Evolutionary conservation across 2,113 vertebrate genomes (phyloP).

Genomic region (Takifugu bimaculatus): DNA sequence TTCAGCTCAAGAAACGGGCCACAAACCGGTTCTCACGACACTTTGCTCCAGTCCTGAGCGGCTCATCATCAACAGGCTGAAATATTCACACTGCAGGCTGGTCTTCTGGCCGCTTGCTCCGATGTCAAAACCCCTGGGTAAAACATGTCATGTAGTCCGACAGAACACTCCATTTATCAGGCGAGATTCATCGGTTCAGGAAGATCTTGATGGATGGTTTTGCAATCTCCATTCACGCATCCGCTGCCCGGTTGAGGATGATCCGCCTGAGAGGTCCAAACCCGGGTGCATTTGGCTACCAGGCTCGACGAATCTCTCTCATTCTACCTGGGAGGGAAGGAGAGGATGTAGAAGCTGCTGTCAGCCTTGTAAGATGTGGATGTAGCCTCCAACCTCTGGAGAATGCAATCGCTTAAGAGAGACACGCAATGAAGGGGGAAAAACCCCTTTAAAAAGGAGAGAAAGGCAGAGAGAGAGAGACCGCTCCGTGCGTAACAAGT

Average conservation of each 20-base stretch:
- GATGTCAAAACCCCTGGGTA: conserved; percentile 52
- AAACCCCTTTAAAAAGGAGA: conserved; percentile 6
- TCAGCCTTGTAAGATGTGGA: conserved; percentile 50
- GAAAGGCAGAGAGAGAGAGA: conserved; percentile 8
- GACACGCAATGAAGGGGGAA: neutral
- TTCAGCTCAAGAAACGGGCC: conserved; percentile 65
- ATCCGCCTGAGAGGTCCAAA: conserved; percentile 48
- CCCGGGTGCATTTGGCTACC: conserved; percentile 40
- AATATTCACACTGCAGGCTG: conserved; percentile 64
- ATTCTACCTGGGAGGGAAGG: conserved; percentile 31
- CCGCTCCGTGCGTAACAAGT: conserved; percentile 67
- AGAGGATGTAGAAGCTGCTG: conserved; percentile 57
- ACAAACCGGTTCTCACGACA: conserved; percentile 66
- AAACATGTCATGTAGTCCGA: conserved; percentile 58
- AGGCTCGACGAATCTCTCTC: conserved; percentile 56
- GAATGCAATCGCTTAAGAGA: conserved; percentile 54
- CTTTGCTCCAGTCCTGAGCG: conserved; percentile 66
- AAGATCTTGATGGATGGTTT: conserved; percentile 40
- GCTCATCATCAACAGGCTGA: conserved; percentile 76
- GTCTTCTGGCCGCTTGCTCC: conserved; percentile 55
- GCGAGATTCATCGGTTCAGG: conserved; percentile 40
- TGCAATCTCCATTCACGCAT: conserved; percentile 65
- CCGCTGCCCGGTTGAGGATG: neutral
- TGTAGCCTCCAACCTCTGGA: conserved; percentile 61
- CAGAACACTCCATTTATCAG: conserved; percentile 63